Base-by-base conservation (phyloP, 2,888 invertebrate genomes). In the Siphonodentalium dalli region DNA sequence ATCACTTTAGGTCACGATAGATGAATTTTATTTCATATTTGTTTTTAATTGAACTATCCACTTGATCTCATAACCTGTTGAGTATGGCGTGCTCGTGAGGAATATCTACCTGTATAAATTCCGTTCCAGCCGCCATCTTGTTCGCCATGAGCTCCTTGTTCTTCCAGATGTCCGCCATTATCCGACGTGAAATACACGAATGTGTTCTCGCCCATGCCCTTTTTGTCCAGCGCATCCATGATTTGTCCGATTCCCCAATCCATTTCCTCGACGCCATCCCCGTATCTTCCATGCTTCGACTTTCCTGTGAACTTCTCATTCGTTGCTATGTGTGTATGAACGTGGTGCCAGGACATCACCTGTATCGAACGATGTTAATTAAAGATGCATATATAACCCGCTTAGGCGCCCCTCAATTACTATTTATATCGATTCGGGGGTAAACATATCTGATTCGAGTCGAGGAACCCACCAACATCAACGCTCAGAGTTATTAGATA, bases 261-360 rank as follows among this genome's bases (percentile, higher is more conserved):
- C 78, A 85, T 74, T 68, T 85, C 85, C 58, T 83, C 80, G 27
- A 85, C 74, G 40, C 82, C 82, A 62, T 85, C 85, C 9, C 85
- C 85, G 64, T 83, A 85, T 15, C 75, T 72, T 18, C 84, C 84
- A 70, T 83, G 73, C 26, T 61, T 63, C 20, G 81, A 82, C 38
- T 62, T 55, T 7, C 70, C 71, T 20, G 62, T 55, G 63, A 83
- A 84, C 40, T 83, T 82, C 72, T 87, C 85, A 61, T 86, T 79
- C 37, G 86, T 87, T 70, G 87, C 84, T 58, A 89, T 84, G 50
- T 87, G 87, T 53, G 87, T 87, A 81, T 89, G 88, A 63, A 88
- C 88, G 85, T 89, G 88, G 75, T 78, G 74, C 70, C 82, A 83
- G 1, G 82, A 79, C 66, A 84, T 75, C 45, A 82, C 74, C 44